Evolutionary conservation across 2,888 invertebrate species (phyloP).

Genomic region (Vannuccia rotundouncinata): DNA sequence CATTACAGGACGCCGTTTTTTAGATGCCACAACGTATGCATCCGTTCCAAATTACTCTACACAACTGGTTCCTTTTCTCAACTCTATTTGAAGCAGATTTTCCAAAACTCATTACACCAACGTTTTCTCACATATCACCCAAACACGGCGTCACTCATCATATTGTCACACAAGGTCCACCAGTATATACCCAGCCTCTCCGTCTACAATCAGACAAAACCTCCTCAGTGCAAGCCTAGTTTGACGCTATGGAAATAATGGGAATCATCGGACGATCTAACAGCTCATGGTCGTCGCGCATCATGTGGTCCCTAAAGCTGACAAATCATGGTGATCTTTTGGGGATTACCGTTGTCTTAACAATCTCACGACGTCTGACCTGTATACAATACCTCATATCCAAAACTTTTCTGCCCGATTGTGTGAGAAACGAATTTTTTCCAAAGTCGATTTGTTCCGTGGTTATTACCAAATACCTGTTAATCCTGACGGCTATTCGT

Average conservation of each 20-base stretch:
- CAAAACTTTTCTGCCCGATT: conserved; percentile 39
- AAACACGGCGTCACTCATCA: conserved; percentile 43
- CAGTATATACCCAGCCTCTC: conserved; percentile 45
- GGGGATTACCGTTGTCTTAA: conserved; percentile 37
- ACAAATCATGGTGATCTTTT: neutral
- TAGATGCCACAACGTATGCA: conserved; percentile 4
- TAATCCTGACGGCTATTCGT: neutral
- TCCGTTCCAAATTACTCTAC: conserved; percentile 2
- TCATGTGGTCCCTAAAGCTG: conserved; percentile 47
- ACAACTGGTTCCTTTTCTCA: neutral
- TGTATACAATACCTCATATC: conserved; percentile 39
- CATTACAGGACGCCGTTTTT: conserved; percentile 14
- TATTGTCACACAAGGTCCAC: conserved; percentile 47
- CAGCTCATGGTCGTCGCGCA: conserved; percentile 53
- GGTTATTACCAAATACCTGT: conserved; percentile 38
- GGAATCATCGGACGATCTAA: conserved; percentile 56
- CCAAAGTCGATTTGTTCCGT: conserved; percentile 41
- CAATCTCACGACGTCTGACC: conserved; percentile 30
- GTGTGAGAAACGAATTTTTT: conserved; percentile 40
- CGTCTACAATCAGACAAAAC: conserved; percentile 48
- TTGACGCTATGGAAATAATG: conserved; percentile 47
- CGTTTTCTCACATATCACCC: conserved; percentile 35
- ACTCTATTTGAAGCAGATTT: neutral
- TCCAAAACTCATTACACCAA: conserved; percentile 4
- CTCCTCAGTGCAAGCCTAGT: conserved; percentile 46